Base-by-base conservation (phyloP, 2,797 vertebrate species). In the Acrossocheilus wenchowensis region DNA sequence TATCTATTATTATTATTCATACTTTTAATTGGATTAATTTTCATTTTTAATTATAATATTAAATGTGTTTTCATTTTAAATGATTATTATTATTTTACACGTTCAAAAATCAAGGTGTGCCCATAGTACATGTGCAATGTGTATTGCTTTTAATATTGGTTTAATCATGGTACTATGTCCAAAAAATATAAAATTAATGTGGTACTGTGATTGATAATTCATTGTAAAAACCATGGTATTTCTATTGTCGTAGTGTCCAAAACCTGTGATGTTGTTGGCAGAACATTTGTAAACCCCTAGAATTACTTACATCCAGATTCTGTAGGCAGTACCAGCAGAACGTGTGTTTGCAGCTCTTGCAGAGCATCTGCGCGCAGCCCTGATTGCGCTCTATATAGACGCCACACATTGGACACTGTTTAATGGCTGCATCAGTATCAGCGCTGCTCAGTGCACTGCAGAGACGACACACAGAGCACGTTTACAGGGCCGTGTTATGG, bases 301-400 rank as follows among this genome's bases (percentile, higher is more conserved):
- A 34, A 14, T 21, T 48, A 92, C 98, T 97, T 92, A 99, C 98
- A 12, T 99, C 97, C 93, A 99, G 91, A 86, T 96, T 98, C 94
- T 99, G 97, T 82, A 99, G 96, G 84, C 98, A 99, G 93, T 99
- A 98, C 98, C 98, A 99, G 94, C 98, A 99, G 92, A 99, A 99
- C 0, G 98, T 98, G 93, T 99, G 98, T 87, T 98, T 99, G 96
- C 98, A 99, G 92, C 97, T 99, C 93, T 98, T 99, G 85, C 98
- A 99, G 94, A 99, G 96, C 98, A 99, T 99, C 95, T 99, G 98
- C 43, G 98, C 98, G 11, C 98, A 99, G 91, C 98, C 98, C 91
- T 99, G 97, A 0, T 99, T 98, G 88, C 98, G 96, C 88, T 99
- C 98, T 1, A 99, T 99, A 87, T 97, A 97, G 90, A 99, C 95